These are phyloP conservation scores for Drosophila tanythrix DNA, from an alignment of 2,888 invertebrate species.

Conservation along the genomic window DNA sequence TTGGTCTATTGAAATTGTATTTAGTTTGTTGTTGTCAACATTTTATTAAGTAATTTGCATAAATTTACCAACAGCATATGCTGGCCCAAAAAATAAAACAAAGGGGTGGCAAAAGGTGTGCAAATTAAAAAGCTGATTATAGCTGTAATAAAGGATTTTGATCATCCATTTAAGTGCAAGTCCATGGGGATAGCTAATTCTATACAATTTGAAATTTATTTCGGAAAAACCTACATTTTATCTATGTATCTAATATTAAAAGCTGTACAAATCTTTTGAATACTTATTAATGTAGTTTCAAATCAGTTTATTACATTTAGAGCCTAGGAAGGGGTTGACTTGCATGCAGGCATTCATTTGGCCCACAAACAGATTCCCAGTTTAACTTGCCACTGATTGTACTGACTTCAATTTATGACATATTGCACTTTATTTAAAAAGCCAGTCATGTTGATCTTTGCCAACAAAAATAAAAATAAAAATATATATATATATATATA, in stretches of 20 bases:
- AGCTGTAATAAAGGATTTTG: slow-evolving; percentile 24
- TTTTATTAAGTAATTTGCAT: slow-evolving; percentile 80
- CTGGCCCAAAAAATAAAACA: not conserved
- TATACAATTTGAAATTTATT: not conserved
- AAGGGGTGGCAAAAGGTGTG: slow-evolving; percentile 32
- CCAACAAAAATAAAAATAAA: slow-evolving; percentile 30
- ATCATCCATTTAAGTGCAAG: slow-evolving; percentile 1
- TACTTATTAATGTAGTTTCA: not conserved
- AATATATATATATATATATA: not conserved
- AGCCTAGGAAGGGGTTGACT: not conserved
- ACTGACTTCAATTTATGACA: slow-evolving; percentile 15
- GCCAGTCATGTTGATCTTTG: slow-evolving; percentile 33
- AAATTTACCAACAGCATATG: slow-evolving; percentile 61
- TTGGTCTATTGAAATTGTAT: slow-evolving; percentile 76
- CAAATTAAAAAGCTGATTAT: slow-evolving; percentile 48
- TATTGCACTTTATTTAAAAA: slow-evolving; percentile 21
- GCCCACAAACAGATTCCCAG: not conserved
- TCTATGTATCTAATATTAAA: not conserved
- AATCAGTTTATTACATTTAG: not conserved
- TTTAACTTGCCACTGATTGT: not conserved
- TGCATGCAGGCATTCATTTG: not conserved
- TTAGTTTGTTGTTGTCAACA: slow-evolving; percentile 73
- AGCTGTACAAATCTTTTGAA: not conserved
- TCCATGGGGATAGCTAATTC: slow-evolving; percentile 2
- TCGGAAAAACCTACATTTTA: not conserved